Evolutionary conservation across 2,797 vertebrate genomes (phyloP).

Genomic region (Rhynchotus rufescens): DNA sequence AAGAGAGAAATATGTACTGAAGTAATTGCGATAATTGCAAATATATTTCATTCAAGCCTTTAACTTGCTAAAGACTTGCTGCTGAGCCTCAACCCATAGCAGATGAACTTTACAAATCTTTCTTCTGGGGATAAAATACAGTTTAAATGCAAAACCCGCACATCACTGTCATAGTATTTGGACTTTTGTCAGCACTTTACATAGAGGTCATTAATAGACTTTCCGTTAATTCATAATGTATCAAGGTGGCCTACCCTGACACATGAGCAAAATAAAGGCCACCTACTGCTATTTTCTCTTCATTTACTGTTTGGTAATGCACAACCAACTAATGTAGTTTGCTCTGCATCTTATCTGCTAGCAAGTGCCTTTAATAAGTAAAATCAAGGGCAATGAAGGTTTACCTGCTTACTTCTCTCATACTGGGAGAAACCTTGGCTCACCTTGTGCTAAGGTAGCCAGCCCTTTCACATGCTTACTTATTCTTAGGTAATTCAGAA

Average conservation of each 20-base stretch:
- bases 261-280: background rate
- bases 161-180: background rate
- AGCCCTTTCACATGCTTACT: background rate
- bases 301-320: background rate
- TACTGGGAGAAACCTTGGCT: background rate
- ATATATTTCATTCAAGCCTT: background rate
- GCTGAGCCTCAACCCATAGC: background rate
- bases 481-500: background rate
- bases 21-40: background rate
- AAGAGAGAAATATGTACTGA: background rate
- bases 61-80: background rate
- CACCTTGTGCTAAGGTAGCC: background rate
- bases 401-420: background rate
- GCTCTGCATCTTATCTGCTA: background rate
- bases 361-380: background rate
- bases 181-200: background rate
- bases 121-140: background rate
- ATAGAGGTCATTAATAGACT: accelerated
- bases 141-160: background rate
- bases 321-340: background rate
- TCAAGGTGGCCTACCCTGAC: background rate
- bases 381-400: slow-evolving; percentile 39
- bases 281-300: background rate
- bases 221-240: background rate
- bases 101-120: background rate